Conservation (phyloP, 2,113 vertebrate genomes). For the Actinemys pallida region DNA sequence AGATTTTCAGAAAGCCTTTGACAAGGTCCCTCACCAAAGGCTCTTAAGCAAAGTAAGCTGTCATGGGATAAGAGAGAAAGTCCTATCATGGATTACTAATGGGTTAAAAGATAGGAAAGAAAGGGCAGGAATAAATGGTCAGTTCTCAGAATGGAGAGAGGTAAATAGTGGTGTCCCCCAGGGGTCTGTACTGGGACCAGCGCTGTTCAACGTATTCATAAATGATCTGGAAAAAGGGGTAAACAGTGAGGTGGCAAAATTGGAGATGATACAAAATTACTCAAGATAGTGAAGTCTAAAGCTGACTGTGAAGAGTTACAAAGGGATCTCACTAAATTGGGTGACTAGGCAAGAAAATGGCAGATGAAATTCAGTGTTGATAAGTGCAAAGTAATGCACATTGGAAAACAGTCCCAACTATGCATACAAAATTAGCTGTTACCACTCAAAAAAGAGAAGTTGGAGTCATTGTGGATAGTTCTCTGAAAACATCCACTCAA, state of each 20-base stretch:
- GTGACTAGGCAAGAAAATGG: background rate
- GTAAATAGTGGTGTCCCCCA: background rate
- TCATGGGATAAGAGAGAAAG: background rate
- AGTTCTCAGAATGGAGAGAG: too few relatives aligned
- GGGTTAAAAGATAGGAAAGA: background rate
- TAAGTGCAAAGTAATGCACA: background rate
- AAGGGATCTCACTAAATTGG: too few relatives aligned
- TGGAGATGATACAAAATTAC: background rate
- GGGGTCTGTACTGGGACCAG: background rate
- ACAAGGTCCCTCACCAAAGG: background rate
- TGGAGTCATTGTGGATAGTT: too few relatives aligned
- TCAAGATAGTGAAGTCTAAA: background rate
- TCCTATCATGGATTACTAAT: background rate
- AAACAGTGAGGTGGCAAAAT: background rate
- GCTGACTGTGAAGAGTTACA: background rate
- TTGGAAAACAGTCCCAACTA: background rate
- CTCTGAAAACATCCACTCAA: background rate
- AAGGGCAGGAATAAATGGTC: background rate
- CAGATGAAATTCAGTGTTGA: background rate
- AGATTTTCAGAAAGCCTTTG: too few relatives aligned
- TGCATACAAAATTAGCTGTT: too few relatives aligned
- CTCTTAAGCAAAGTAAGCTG: background rate
- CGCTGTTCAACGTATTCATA: background rate
- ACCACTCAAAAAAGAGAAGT: too few relatives aligned
- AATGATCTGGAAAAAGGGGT: background rate